A percentile compares a stretch with the other conserved stretches of the same genome.
phyloP scores from a whole-genome alignment of 2,888 invertebrate genomes.

The Ophioninae sp. region DNA sequence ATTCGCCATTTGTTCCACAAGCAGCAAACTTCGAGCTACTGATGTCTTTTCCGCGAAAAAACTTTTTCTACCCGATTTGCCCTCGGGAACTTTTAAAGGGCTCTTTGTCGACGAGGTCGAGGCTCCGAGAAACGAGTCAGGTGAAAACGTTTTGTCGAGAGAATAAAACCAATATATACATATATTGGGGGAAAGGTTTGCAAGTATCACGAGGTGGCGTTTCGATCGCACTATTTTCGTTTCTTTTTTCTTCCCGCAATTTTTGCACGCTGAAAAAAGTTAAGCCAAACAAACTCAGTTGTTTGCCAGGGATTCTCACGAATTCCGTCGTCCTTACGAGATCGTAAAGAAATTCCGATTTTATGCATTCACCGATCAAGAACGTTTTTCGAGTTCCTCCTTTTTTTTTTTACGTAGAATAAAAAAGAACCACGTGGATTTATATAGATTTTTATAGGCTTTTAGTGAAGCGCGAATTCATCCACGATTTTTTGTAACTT shows the following conservation, averaged over 20 bases:
- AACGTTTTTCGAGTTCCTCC: neutral
- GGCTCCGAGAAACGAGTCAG: constrained; percentile 18
- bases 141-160: constrained; percentile 37
- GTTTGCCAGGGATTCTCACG: constrained; percentile 21
- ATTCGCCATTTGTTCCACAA: constrained; percentile 63
- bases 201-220: constrained; percentile 22
- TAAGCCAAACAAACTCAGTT: constrained; percentile 20
- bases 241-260: constrained; percentile 3
- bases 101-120: constrained; percentile 30
- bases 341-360: constrained; percentile 30
- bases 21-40: constrained; percentile 30
- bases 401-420: constrained; percentile 1
- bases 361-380: constrained; percentile 33
- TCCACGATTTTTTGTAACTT: neutral
- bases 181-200: constrained; percentile 21
- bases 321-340: constrained; percentile 36
- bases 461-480: neutral
- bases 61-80: constrained; percentile 39
- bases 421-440: neutral
- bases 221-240: constrained; percentile 10
- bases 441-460: neutral
- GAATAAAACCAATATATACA: constrained; percentile 19
- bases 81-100: constrained; percentile 26
- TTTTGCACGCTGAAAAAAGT: constrained; percentile 28
- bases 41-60: constrained; percentile 23